Evolutionary conservation across 1,140 invertebrate genomes (phyloP), one percentile per base, ranked within the genome.

Genomic region (Diorhabda carinulata): DNA sequence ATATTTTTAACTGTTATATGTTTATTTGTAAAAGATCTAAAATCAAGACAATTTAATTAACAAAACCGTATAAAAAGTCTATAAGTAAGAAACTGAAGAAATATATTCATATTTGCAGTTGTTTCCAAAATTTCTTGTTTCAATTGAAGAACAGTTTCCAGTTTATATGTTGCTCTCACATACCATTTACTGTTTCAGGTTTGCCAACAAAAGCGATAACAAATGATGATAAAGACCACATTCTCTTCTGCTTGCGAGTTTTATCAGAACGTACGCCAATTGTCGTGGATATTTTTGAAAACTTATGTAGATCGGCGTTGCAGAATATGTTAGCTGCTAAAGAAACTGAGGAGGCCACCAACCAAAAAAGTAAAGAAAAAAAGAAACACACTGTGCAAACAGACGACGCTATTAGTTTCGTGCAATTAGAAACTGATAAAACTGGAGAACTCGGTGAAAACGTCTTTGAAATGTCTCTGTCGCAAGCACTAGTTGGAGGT

Each of bases 381-480:
- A 74, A 88, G 85, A 72, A 86, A 86, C 9, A 85, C 87, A 57
- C 85, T 66, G 88, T 95, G 10, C 91, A 96, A 77, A 89, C 94
- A 0, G 95, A 97, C 78, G 93, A 95, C 79, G 92, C 93, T 0
- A 92, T 97, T 69, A 84, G 85, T 10, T 97, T 98, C 79, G 81
- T 91, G 60, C 96, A 98, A 82, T 83, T 97, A 5, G 88, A 89
- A 7, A 86, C 88, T 52, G 87, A 89, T 64, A 87, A 88, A 70
- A 89, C 90, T 67, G 83, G 87, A 64, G 89, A 95, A 74, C 86
- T 91, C 72, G 91, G 91, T 60, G 92, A 92, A 78, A 93, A 99
- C 78, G 91, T 98, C 65, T 99, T 99, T 83, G 98, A 99, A 80
- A 87, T 96, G 43, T 96, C 96, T 57, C 84, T 99, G 61, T 95